phyloP scores from a whole-genome alignment of 2,797 vertebrate genomes.

The Denticeps clupeoides region DNA sequence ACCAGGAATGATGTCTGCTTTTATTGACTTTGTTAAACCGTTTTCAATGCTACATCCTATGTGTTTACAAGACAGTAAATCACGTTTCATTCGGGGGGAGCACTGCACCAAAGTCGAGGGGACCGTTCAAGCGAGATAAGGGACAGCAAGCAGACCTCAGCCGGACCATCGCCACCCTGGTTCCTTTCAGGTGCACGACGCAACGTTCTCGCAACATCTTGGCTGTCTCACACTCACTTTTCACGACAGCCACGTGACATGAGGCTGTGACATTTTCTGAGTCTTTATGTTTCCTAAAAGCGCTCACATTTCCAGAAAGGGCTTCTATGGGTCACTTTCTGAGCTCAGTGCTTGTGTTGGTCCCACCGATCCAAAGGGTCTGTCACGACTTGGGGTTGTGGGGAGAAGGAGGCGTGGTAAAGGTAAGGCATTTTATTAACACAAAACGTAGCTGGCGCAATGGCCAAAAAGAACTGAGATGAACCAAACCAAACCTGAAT shows the following conservation, averaged over 20 bases:
- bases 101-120: slow-evolving; percentile 32
- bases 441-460: no score
- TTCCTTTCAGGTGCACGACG: no score
- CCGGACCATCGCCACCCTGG: no score
- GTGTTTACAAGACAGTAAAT: slow-evolving; percentile 76
- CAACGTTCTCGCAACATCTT: no score
- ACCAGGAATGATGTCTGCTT: slow-evolving; percentile 66
- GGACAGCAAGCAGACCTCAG: slow-evolving; percentile 18
- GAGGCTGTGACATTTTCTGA: no score
- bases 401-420: no score
- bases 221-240: no score
- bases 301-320: neutral
- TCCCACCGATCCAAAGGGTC: neutral
- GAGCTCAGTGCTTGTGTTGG: neutral
- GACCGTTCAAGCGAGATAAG: slow-evolving; percentile 31
- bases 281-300: no score
- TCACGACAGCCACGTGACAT: no score
- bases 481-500: no score
- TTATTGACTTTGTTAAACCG: slow-evolving; percentile 75
- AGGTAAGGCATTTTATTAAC: no score
- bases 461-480: no score
- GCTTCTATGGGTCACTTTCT: neutral
- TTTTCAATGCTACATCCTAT: slow-evolving; percentile 69
- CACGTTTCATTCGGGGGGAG: slow-evolving; percentile 39
- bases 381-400: neutral